Percentiles rank a stretch among this genome's conserved stretches.
These are phyloP conservation scores for Melipona quadrifasciata DNA, from an alignment of 1,140 invertebrate species.

Conservation along the genomic window DNA sequence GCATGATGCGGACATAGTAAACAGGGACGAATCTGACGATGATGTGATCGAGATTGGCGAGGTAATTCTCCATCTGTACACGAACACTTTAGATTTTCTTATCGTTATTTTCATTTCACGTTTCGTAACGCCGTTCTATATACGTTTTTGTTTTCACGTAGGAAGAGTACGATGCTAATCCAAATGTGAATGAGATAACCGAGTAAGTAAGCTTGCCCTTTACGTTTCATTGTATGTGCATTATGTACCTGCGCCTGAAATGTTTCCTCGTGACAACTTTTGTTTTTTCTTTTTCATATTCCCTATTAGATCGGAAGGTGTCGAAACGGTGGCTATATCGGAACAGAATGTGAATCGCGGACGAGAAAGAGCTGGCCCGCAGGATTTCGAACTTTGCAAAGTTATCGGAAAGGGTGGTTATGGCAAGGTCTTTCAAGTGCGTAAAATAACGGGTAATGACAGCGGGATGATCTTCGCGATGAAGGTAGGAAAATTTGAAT, in stretches of 20 bases:
- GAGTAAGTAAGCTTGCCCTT: conserved; percentile 85
- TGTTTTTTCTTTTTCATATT: not conserved
- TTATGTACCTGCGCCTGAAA: conserved; percentile 5
- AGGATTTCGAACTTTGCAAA: conserved; percentile 97
- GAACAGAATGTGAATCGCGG: conserved; percentile 95
- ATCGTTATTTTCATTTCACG: conserved; percentile 39
- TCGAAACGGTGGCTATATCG: conserved; percentile 92
- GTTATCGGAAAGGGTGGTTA: conserved; percentile 99
- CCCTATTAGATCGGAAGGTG: conserved; percentile 85
- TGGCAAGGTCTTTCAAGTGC: conserved; percentile 98
- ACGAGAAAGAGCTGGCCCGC: conserved; percentile 90
- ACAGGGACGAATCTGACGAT: conserved; percentile 88
- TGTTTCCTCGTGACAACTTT: not conserved
- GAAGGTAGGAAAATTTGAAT: conserved; percentile 86
- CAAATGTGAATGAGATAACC: conserved; percentile 88
- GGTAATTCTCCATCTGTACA: conserved; percentile 80
- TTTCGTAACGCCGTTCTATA: conserved; percentile 26
- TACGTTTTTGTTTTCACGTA: conserved; percentile 77
- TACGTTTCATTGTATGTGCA: not conserved
- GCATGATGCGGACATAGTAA: conserved; percentile 85
- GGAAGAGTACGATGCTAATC: conserved; percentile 89
- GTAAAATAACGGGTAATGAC: conserved; percentile 95
- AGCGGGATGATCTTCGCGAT: conserved; percentile 97
- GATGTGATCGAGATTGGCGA: conserved; percentile 92
- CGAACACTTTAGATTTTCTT: not conserved